Evolutionary conservation across 2,113 vertebrate species (phyloP), one percentile per base, ranked within the genome.

Genomic region (Theristicus caerulescens): DNA sequence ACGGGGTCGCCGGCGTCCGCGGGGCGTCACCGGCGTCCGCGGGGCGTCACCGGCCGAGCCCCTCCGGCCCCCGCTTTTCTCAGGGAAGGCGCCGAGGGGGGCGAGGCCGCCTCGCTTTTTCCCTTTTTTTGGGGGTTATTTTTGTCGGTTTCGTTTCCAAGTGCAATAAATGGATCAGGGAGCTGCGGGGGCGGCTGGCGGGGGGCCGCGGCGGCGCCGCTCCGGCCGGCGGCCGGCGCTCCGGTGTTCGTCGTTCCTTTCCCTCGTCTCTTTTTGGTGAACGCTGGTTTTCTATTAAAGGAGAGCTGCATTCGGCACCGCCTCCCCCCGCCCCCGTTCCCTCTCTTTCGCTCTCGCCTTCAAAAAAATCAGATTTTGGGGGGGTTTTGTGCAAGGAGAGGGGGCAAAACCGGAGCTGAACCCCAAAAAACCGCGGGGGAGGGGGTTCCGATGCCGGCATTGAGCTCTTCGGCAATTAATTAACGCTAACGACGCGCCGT

Each of bases 81-180:
- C 92, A 93, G 92, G 92, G 86, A 89, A 72, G 86, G 74, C 6
- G 21, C 3, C 40, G 40, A 7, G 29, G 54, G 54, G 51, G 58
- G 40, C 9, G 40, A 8, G 40, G 40, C 40, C 40, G 40, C 40
- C 9, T 40, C 40, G 40, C 40, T 40, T 40, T 40, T 40, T n/a
- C n/a, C n/a, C n/a, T n/a, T n/a, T n/a, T 40, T 40, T 40, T 8
- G 40, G 40, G 40, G 40, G 40, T 40, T 40, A 9, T 40, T 40
- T 40, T 40, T 40, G 40, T 40, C 88, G n/a, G n/a, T n/a, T n/a
- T n/a, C n/a, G n/a, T n/a, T n/a, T n/a, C n/a, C n/a, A 97, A 97
- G 98, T 98, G 98, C 98, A 98, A 98, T 98, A 97, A 96, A 96
- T 95, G 93, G 95, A 92, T 98, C 97, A 97, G 97, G 98, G 97